Evolutionary conservation across 2,113 vertebrate species (phyloP), one percentile per base, ranked within the genome.

Genomic region (Dasyornis broadbenti): DNA sequence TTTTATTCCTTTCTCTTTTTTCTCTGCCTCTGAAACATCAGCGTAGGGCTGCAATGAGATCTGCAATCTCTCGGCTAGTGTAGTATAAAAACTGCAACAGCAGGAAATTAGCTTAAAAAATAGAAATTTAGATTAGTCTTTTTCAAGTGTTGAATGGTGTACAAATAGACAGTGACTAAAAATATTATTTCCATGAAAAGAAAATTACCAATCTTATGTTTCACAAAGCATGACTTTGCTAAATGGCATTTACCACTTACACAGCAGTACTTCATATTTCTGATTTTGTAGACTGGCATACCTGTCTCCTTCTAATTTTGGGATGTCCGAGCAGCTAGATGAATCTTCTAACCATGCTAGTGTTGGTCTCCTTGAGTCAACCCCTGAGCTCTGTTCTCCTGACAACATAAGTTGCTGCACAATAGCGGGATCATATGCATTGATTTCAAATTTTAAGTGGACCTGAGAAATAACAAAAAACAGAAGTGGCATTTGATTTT

Each of bases 261-360:
- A 77, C 10, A 70, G 54, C 13, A 86, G 44, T 59, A 60, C n/a
- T 89, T 79, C 31, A 7, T 81, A 70, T 53, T 91, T 82, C 21
- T 69, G 4, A 73, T 72, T 52, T 53, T 39, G 23, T 16, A 91
- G 40, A 50, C 12, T 13, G 15, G 64, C 84, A 80, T 97, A 99
- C 99, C 99, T 99, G 98, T 99, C 99, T 97, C 99, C 99, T 98
- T 99, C 99, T 65, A 99, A 97, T 97, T 99, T 99, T 77, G 99
- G 99, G 97, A 99, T 99, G 97, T 99, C 99, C 59, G 99, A 99
- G 97, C 99, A 99, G 96, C 99, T 99, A 78, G 99, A 99, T 5
- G 99, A 98, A 86, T 99, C 99, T 97, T 99, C 99, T 54, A 99
- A 97, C 99, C 99, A 99, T 22, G 99, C 98, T 81, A 99, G 97